Base-by-base conservation (phyloP, 53 echinoderm and acorn worm species). In the Astropecten irregularis region DNA sequence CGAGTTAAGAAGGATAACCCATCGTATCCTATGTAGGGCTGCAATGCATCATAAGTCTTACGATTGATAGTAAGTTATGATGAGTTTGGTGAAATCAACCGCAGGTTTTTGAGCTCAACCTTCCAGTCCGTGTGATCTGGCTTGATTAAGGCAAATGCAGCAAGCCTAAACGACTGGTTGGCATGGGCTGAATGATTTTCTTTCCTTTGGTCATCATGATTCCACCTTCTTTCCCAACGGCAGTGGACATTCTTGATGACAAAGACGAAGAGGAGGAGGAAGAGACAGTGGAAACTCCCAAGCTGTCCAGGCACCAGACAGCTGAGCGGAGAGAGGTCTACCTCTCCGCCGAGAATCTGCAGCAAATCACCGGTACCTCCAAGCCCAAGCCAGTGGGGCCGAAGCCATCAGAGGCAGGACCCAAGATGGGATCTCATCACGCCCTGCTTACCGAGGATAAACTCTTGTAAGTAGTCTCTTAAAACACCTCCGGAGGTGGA, bases 211-310 rank as follows among this genome's bases (percentile, higher is more conserved):
- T n/a, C n/a, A n/a, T n/a, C n/a, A n/a, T n/a, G n/a, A n/a, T n/a
- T n/a, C n/a, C n/a, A n/a, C 36, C 18, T 28, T 34, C 29, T 18
- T 40, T 4, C 39, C 4, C 38, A 56, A 14, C 28, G 0, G 5
- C 63, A 95, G 95, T 95, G 92, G 95, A 95, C 68, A 95, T 95
- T 51, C 86, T 95, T 23, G 95, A 95, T 85, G 92, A 95, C 48
- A 91, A 93, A 28, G 90, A 88, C 22, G 88, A 77, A n/a, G 74
- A 91, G 28, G 91, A 86, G 16, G 42, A 42, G 42, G 42, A 42
- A 11, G 91, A 83, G 5, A 49, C 36, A 20, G 66, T 48, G 28
- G 62, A 79, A 30, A 30, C 19, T 49, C 79, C 79, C 3, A 29
- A 29, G 1, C 9, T 61, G 62, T 79, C 79, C 10, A 40, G 46